Evolutionary conservation across 2,888 invertebrate species (phyloP).

Genomic region (Eupsilia transversa): DNA sequence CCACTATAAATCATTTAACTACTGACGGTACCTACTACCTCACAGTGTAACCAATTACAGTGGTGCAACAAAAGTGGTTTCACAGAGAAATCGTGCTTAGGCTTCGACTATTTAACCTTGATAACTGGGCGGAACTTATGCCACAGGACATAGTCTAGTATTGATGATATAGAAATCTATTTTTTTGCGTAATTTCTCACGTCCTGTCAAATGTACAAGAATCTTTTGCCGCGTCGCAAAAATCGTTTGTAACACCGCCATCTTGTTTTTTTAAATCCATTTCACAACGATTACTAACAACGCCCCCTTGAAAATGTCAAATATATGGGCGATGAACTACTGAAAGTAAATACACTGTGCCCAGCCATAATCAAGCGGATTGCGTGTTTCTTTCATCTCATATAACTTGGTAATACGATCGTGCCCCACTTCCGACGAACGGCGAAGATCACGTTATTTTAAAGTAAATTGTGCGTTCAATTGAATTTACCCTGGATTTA

Average conservation of each 20-base stretch:
- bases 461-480: conserved; percentile 54
- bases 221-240: not conserved
- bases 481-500: conserved; percentile 41
- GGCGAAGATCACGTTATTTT: conserved; percentile 66
- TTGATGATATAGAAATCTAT: not conserved
- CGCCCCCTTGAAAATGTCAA: not conserved
- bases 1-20: not conserved
- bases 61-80: not conserved
- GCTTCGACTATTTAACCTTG: not conserved
- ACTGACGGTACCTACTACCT: not conserved
- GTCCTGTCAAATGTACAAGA: not conserved
- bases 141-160: not conserved
- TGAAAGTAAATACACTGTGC: not conserved
- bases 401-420: conserved; percentile 75
- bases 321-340: not conserved
- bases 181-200: not conserved
- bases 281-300: not conserved
- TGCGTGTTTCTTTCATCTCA: conserved; percentile 70
- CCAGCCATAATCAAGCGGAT: conserved; percentile 33
- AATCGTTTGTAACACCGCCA: not conserved
- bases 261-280: not conserved
- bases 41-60: not conserved
- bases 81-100: not conserved
- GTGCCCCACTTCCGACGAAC: conserved; percentile 60
- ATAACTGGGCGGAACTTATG: not conserved